phyloP scores from a whole-genome alignment of 2,113 vertebrate genomes.

The Oncorhynchus masou region DNA sequence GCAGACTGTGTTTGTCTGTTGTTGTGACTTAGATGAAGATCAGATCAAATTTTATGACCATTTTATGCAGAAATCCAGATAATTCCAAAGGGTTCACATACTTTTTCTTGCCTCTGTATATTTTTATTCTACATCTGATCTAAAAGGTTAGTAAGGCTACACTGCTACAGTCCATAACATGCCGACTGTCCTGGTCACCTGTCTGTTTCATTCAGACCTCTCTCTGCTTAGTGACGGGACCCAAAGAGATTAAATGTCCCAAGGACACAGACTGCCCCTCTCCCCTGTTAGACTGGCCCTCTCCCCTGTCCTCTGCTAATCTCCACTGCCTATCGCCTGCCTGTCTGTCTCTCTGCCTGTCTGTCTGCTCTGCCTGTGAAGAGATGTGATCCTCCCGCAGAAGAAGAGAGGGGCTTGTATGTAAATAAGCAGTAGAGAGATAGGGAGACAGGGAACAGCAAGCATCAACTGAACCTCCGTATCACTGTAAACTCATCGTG shows the following conservation, averaged over 20 bases:
- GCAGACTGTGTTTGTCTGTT: too few relatives aligned
- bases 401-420: neutral
- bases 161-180: too few relatives aligned
- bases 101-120: too few relatives aligned
- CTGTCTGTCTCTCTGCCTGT: too few relatives aligned
- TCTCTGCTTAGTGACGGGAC: constrained; percentile 33
- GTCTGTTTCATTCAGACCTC: constrained; percentile 38
- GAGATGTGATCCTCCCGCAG: constrained; percentile 56
- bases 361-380: constrained; percentile 24
- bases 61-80: too few relatives aligned
- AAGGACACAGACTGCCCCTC: constrained; percentile 46
- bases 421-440: too few relatives aligned
- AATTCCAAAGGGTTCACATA: too few relatives aligned
- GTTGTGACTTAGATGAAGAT: too few relatives aligned
- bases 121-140: neutral
- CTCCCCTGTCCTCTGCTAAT: constrained; percentile 43
- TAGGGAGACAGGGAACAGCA: neutral
- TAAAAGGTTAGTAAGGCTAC: neutral
- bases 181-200: neutral
- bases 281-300: too few relatives aligned
- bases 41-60: too few relatives aligned
- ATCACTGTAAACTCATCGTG: constrained; percentile 17
- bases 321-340: neutral
- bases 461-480: constrained; percentile 13
- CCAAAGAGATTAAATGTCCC: constrained; percentile 33